Evolutionary conservation across 2,888 invertebrate genomes (phyloP).

Genomic region (Monopis laevigella): DNA sequence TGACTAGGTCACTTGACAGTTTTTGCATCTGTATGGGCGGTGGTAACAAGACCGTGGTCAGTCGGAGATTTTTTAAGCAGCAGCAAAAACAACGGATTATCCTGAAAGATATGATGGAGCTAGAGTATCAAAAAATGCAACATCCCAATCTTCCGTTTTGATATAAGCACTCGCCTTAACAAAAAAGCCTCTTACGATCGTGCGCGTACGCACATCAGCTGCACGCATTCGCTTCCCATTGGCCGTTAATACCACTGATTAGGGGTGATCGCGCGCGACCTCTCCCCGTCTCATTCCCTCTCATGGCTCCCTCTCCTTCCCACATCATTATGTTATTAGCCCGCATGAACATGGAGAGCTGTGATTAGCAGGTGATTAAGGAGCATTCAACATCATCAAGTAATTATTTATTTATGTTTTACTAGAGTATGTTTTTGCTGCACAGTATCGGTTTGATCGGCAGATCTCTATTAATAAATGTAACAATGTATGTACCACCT

Average conservation of each 20-base stretch:
- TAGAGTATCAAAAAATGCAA: too few species aligned
- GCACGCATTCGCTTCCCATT: conserved; percentile 10
- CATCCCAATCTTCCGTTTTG: too few species aligned
- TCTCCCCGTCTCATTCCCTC: conserved; percentile 21
- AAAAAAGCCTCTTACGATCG: background rate
- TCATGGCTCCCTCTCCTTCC: conserved; percentile 28
- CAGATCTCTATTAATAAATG: too few species aligned
- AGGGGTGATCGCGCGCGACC: conserved; percentile 11
- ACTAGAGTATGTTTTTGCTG: conserved; percentile 50
- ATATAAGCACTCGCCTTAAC: too few species aligned
- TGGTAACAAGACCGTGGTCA: too few species aligned
- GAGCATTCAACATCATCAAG: conserved; percentile 61
- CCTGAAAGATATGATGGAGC: too few species aligned
- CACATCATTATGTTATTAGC: conserved; percentile 58
- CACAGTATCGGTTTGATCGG: conserved; percentile 17
- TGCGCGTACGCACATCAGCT: conserved; percentile 12
- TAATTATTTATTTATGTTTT: conserved; percentile 65
- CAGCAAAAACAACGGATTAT: too few species aligned
- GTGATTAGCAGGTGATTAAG: conserved; percentile 63
- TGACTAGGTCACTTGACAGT: too few species aligned
- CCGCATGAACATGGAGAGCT: conserved; percentile 41
- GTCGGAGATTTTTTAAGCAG: too few species aligned
- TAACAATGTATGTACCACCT: too few species aligned
- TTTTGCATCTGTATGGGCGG: too few species aligned
- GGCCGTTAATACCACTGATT: conserved; percentile 15